Evolutionary conservation across 64 coral and sea anemone species (phyloP).

Genomic region (Montipora sp.): DNA sequence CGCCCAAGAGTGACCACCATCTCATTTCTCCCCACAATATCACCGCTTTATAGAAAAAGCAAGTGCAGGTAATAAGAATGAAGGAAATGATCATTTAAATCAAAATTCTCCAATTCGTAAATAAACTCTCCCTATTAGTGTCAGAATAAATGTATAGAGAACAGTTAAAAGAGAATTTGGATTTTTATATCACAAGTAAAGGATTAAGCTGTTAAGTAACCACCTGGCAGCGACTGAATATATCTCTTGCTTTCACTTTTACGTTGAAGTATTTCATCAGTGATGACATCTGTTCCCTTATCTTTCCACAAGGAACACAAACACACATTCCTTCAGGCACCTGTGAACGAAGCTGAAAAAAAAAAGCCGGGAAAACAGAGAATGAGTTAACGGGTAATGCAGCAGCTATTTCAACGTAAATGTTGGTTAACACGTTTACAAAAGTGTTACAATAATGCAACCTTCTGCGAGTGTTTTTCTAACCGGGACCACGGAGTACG

Average conservation of each 20-base stretch:
- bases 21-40: too few relatives aligned
- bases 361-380: constrained; percentile 1
- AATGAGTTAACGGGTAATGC: background rate
- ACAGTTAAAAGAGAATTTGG: too few relatives aligned
- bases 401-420: background rate
- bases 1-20: too few relatives aligned
- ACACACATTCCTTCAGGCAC: constrained; percentile 86
- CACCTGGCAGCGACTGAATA: constrained; percentile 98
- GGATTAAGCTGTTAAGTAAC: background rate
- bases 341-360: constrained; percentile 69
- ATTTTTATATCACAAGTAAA: background rate
- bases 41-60: too few relatives aligned
- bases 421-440: background rate
- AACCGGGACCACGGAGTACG: too few relatives aligned
- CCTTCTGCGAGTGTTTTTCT: too few relatives aligned
- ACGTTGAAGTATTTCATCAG: constrained; percentile 94
- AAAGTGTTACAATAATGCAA: too few relatives aligned
- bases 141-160: background rate
- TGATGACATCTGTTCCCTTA: constrained; percentile 78
- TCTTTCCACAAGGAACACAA: constrained; percentile 80
- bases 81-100: background rate
- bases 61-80: background rate
- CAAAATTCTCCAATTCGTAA: too few relatives aligned
- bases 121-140: too few relatives aligned
- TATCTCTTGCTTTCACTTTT: constrained; percentile 79